Base-by-base conservation (phyloP, 92 coral and sea anemone species). In the Zoanthus sociatus region DNA sequence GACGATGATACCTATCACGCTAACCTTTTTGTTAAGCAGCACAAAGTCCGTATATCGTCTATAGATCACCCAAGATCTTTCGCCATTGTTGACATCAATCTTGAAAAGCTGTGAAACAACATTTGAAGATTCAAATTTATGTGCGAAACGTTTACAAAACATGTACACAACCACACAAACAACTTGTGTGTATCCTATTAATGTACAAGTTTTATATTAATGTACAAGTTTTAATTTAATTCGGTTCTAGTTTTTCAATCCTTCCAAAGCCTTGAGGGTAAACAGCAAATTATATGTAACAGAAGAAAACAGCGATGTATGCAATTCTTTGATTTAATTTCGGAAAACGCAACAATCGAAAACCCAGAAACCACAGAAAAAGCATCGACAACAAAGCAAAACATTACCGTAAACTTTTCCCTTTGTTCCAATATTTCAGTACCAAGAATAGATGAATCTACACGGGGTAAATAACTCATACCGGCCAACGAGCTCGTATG, bases 21-120 rank as follows among this genome's bases (percentile, higher is more conserved):
- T 72, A 81, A 97, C 99, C 99, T 97, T 97, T 67, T 93, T 95
- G 73, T 97, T 97, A 60, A 97, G 87, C 77, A 97, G 93, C 56
- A 97, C 92, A 89, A 97, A 97, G 78, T 97, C 98, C 3, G 91
- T 76, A 72, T 97, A 97, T 84, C 99, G 92, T 83, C 99, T 54
- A 84, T 97, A 97, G 60, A 97, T 91, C 0, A 97, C 90, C 99
- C 99, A 97, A 31, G 91, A 13, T 48, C 89, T 84, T 8, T 73
- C 73, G 51, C 97, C 97, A 74, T 94, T 91, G 84, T 92, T 94
- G 33, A 97, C 98, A 20, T 94, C 95, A 13, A 97, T 92, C 81
- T 97, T 97, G 91, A 89, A 97, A 33, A 95, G 93, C 99, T 97
- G 73, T 68, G 73, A 18, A 68, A 55, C 20, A 20, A 5, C 14